These are phyloP conservation scores for Melolontha melolontha DNA, from an alignment of 2,888 invertebrate genomes.

Conservation along the genomic window DNA sequence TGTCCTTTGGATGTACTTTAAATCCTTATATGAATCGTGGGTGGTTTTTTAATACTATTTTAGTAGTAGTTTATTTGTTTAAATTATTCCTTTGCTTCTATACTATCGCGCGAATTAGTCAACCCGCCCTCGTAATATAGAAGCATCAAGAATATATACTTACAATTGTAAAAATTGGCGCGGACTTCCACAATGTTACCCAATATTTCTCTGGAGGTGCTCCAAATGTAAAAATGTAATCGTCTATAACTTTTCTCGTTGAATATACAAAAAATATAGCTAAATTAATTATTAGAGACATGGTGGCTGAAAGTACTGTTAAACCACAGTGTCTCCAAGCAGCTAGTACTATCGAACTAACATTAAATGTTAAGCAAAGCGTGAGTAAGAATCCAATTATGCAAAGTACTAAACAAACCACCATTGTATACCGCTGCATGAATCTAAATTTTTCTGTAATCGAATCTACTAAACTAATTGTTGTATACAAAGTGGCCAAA, in stretches of 20 bases:
- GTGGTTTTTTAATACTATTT: no score
- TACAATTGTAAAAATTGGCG: slow-evolving; percentile 45
- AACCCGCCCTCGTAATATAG: no score
- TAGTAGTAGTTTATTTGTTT: no score
- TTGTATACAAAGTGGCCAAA: slow-evolving; percentile 34
- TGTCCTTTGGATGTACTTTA: no score
- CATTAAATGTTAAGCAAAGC: slow-evolving; percentile 27
- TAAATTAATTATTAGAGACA: slow-evolving; percentile 35
- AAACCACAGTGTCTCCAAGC: slow-evolving; percentile 42
- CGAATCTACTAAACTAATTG: slow-evolving; percentile 39
- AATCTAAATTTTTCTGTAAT: slow-evolving; percentile 41
- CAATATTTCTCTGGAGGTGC: slow-evolving; percentile 40
- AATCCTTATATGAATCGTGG: no score
- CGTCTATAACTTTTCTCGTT: slow-evolving; percentile 41
- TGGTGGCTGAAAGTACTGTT: slow-evolving; percentile 33
- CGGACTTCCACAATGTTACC: slow-evolving; percentile 43
- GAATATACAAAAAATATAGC: slow-evolving; percentile 46
- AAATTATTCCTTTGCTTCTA: no score
- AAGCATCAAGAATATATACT: not conserved
- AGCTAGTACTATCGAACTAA: slow-evolving; percentile 34
- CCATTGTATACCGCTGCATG: slow-evolving; percentile 30
- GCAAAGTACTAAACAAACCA: slow-evolving; percentile 38
- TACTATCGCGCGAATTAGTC: no score
- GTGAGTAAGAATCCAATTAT: slow-evolving; percentile 24
- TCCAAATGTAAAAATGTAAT: slow-evolving; percentile 46